A percentile compares a stretch with the other conserved stretches of the same genome.
Evolutionary conservation across 2,797 vertebrate genomes (phyloP).

Genomic region (Chiloscyllium punctatum): DNA sequence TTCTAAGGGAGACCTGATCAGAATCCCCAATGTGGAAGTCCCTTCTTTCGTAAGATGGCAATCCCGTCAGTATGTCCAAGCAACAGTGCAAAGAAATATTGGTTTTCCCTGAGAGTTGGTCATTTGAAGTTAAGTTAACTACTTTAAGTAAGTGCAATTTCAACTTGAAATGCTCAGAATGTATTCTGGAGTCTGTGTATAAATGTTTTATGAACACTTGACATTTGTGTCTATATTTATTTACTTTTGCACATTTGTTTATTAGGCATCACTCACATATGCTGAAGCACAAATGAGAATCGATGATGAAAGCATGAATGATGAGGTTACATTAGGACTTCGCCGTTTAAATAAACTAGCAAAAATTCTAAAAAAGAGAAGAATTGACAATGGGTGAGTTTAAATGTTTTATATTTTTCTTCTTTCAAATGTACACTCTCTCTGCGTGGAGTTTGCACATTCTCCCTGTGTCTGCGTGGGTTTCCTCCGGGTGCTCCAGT

Average conservation of each 20-base stretch:
- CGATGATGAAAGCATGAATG: conserved; percentile 77
- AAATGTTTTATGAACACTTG: neutral
- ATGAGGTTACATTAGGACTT: conserved; percentile 77
- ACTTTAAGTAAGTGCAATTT: neutral
- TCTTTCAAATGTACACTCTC: neutral
- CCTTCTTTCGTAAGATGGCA: no score
- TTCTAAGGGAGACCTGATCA: no score
- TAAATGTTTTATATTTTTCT: neutral
- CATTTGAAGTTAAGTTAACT: neutral
- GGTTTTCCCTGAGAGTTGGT: neutral
- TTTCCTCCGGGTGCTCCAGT: no score
- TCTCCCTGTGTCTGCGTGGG: no score
- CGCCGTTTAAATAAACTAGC: conserved; percentile 85
- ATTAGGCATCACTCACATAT: conserved; percentile 87
- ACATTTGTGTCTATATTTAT: neutral
- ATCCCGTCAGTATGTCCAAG: neutral
- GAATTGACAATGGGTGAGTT: conserved; percentile 83
- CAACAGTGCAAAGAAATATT: neutral
- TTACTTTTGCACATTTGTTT: conserved; percentile 38
- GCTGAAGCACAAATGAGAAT: conserved; percentile 97
- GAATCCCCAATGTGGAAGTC: no score
- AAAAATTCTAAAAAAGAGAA: conserved; percentile 80
- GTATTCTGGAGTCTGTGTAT: neutral
- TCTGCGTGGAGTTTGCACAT: no score
- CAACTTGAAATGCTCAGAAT: neutral